phyloP scores from a whole-genome alignment of 2,888 invertebrate species.

The Odontocolon sp. region DNA sequence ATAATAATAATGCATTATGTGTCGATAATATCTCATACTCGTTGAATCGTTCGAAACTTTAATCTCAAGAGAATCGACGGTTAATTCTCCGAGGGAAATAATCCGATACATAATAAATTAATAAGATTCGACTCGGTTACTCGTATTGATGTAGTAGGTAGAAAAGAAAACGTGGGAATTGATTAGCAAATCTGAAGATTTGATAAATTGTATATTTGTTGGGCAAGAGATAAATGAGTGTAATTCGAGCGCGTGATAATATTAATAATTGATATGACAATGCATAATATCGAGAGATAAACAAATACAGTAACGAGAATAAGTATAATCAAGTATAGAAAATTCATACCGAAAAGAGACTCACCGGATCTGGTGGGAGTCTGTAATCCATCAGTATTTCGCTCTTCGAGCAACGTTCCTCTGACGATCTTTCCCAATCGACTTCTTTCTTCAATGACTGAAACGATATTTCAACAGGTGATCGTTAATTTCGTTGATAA shows the following conservation, averaged over 20 bases:
- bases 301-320: constrained; percentile 63
- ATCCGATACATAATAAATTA: constrained; percentile 65
- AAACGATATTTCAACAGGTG: constrained; percentile 74
- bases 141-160: too few relatives aligned
- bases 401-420: constrained; percentile 89
- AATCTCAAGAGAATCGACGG: too few relatives aligned
- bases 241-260: constrained; percentile 67
- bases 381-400: constrained; percentile 90
- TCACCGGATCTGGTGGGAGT: constrained; percentile 92
- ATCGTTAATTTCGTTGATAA: constrained; percentile 7
- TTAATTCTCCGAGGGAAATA: constrained; percentile 60
- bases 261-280: constrained; percentile 53
- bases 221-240: constrained; percentile 67
- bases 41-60: constrained; percentile 20
- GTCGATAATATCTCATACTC: constrained; percentile 49
- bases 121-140: constrained; percentile 38
- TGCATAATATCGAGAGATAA: constrained; percentile 66
- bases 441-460: constrained; percentile 95
- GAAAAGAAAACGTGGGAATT: too few relatives aligned
- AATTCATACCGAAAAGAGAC: constrained; percentile 76
- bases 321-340: constrained; percentile 60
- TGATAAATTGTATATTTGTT: constrained; percentile 63
- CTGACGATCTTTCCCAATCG: constrained; percentile 89
- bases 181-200: constrained; percentile 70
- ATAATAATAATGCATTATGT: too few relatives aligned